Conservation (phyloP, 2,113 vertebrate species). For the Halichoeres trimaculatus region DNA sequence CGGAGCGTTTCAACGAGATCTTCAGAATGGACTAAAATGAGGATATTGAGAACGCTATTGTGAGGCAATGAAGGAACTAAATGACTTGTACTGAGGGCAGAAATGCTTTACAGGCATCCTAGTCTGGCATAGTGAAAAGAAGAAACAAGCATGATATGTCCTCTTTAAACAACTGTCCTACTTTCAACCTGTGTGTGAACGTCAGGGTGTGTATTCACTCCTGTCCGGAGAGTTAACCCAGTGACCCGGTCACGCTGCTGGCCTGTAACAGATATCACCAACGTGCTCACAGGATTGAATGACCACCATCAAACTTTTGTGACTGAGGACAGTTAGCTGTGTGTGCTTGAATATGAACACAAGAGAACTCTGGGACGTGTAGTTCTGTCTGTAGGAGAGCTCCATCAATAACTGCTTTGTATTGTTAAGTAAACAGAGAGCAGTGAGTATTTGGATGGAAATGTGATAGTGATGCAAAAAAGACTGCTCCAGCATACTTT, state of each 20-base stretch:
- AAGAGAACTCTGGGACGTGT: constrained; percentile 5
- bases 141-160: too few relatives aligned
- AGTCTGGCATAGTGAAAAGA: too few relatives aligned
- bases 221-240: constrained; percentile 22
- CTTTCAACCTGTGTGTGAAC: constrained; percentile 35
- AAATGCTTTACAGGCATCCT: too few relatives aligned
- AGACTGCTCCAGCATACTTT: constrained; percentile 6
- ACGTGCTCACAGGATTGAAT: constrained; percentile 18
- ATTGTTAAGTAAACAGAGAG: constrained; percentile 52
- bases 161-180: constrained; percentile 23
- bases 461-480: constrained; percentile 22
- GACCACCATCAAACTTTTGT: constrained; percentile 18
- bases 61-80: too few relatives aligned
- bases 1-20: too few relatives aligned
- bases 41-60: too few relatives aligned
- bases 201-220: background rate
- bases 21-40: too few relatives aligned
- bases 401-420: constrained; percentile 51
- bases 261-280: constrained; percentile 49
- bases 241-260: constrained; percentile 43
- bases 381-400: constrained; percentile 16
- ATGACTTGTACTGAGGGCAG: too few relatives aligned
- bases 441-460: constrained; percentile 32
- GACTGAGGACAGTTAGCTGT: constrained; percentile 4
- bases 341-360: background rate